These are phyloP conservation scores for Lepetodrilus schrolli DNA, from an alignment of 2,888 invertebrate genomes.

Conservation along the genomic window DNA sequence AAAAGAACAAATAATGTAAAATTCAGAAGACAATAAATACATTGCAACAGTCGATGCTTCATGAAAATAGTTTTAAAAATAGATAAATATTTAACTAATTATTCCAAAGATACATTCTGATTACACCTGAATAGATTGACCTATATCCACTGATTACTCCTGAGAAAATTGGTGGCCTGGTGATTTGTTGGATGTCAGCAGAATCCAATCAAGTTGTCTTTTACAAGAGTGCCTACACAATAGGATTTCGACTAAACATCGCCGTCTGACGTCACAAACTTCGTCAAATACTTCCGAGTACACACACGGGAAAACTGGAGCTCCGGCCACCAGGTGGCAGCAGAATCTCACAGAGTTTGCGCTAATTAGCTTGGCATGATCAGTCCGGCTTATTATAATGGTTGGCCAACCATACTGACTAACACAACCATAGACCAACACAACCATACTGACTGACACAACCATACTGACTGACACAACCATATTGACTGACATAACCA, in stretches of 20 bases:
- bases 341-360: not conserved
- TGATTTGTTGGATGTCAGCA: conserved; percentile 21
- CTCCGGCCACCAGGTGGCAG: conserved; percentile 17
- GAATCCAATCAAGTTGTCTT: conserved; percentile 19
- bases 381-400: conserved; percentile 24
- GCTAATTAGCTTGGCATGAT: conserved; percentile 4
- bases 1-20: too few relatives aligned
- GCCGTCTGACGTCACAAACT: conserved; percentile 12
- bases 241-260: conserved; percentile 20
- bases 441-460: conserved; percentile 5
- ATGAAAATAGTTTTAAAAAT: too few relatives aligned
- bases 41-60: too few relatives aligned
- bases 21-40: too few relatives aligned
- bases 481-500: too few relatives aligned
- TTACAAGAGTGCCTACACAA: conserved; percentile 21
- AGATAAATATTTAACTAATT: too few relatives aligned
- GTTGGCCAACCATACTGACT: not conserved
- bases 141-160: conserved; percentile 20
- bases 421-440: too few relatives aligned
- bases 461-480: too few relatives aligned
- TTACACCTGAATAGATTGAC: conserved; percentile 6
- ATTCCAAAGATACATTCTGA: conserved; percentile 6
- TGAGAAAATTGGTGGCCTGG: not conserved
- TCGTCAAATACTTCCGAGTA: conserved; percentile 5
- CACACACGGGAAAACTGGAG: conserved; percentile 13